Base-by-base conservation (phyloP, 2,888 invertebrate genomes). In the Machimus atricapillus region DNA sequence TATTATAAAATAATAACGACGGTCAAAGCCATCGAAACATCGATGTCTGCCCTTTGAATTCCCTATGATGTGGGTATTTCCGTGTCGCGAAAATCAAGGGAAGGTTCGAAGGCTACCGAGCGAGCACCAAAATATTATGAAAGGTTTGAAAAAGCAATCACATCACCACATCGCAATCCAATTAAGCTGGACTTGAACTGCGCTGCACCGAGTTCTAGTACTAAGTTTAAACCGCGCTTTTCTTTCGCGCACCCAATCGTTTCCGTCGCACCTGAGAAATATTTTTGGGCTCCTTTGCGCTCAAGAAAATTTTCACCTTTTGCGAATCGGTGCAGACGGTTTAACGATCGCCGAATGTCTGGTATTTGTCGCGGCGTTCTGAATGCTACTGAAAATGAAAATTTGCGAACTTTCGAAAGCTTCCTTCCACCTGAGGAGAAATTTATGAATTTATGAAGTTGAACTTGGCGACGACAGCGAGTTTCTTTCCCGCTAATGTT, bases 371-470 rank as follows among this genome's bases (percentile, higher is more conserved):
- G 14, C 37, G 19, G 23, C 27, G 82, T 82, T 37, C 37, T 37
- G n/a, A 34, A 7, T 34, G 34, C 58, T 82, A 82, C 82, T 82
- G 82, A 66, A 66, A 82, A 82, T 37, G 82, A 12, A 66, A 82
- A 19, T 82, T 31, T 66, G 82, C 58, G 58, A 82, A 82, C 58
- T 58, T 66, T 82, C 27, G 14, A 82, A 82, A 82, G 82, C 82
- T 82, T 66, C 66, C 27, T 66, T 66, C 19, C 19, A 58, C n/a
- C 58, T 37, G n/a, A 34, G 82, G 58, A 66, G 40, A 82, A 82
- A 82, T 82, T 82, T 82, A 82, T 82, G 82, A 82, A 58, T 82
- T 82, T 58, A 82, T 66, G 82, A 58, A 58, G 56, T 81, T 81
- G 37, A 81, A 43, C 37, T 82, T 66, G 23, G 19, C 23, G 66